phyloP scores from a whole-genome alignment of 1,140 invertebrate species.

The Zaprionus ornatus region DNA sequence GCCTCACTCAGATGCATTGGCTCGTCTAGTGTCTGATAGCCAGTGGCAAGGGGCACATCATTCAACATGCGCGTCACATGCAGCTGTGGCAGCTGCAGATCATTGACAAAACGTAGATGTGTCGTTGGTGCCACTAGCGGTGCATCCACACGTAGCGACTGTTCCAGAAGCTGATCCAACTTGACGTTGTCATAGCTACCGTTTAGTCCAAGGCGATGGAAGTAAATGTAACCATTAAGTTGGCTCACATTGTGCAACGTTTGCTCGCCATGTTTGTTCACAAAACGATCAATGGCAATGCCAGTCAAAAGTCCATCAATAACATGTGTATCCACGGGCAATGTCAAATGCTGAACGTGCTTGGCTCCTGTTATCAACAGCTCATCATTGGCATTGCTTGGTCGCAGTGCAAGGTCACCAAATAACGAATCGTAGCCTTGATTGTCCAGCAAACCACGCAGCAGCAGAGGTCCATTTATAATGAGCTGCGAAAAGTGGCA shows the following conservation, averaged over 20 bases:
- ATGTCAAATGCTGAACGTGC: conserved; percentile 73
- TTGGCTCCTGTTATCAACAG: conserved; percentile 80
- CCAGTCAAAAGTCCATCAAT: conserved; percentile 75
- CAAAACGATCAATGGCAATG: conserved; percentile 78
- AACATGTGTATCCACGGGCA: conserved; percentile 69
- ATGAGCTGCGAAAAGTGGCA: conserved; percentile 84
- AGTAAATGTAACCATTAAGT: conserved; percentile 83
- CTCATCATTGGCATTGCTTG: conserved; percentile 57
- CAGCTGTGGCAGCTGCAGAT: conserved; percentile 30
- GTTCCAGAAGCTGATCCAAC: conserved; percentile 75
- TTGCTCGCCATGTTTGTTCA: conserved; percentile 84
- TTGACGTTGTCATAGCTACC: conserved; percentile 80
- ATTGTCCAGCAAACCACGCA: conserved; percentile 76
- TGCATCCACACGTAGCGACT: conserved; percentile 73
- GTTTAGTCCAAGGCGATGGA: conserved; percentile 74
- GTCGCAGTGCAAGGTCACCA: conserved; percentile 74
- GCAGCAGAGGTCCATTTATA: conserved; percentile 82
- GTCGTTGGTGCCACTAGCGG: conserved; percentile 30
- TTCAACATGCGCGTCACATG: conserved; percentile 48
- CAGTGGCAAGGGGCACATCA: conserved; percentile 36
- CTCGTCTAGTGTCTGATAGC: conserved; percentile 61
- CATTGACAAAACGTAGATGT: conserved; percentile 37
- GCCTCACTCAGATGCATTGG: conserved; percentile 50
- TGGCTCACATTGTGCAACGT: conserved; percentile 61
- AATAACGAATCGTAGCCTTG: conserved; percentile 54